Percentiles rank a stretch among this genome's conserved stretches.
These are phyloP conservation scores for Deroptyus accipitrinus DNA, from an alignment of 2,113 vertebrate species.

Conservation along the genomic window DNA sequence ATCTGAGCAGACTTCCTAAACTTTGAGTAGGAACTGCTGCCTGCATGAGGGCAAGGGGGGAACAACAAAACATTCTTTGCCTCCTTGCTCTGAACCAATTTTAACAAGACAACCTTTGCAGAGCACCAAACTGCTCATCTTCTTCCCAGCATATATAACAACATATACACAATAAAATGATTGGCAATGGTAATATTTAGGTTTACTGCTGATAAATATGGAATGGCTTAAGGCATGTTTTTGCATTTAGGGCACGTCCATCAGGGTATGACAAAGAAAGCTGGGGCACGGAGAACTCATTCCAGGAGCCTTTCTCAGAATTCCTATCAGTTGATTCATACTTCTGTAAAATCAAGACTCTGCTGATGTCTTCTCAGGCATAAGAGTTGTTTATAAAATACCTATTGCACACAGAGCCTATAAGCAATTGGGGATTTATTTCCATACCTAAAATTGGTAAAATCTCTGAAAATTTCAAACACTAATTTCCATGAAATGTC, in stretches of 20 bases:
- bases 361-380: not conserved
- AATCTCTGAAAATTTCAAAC: not conserved
- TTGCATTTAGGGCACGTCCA: not conserved
- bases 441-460: not conserved
- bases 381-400: not conserved
- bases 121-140: not conserved
- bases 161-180: rapidly evolving
- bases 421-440: constrained; percentile 17
- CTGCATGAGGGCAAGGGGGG: rapidly evolving
- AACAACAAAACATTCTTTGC: rapidly evolving
- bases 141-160: not conserved
- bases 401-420: not conserved
- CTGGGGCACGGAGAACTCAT: not conserved
- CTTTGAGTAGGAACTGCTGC: not conserved
- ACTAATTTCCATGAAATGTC: not conserved
- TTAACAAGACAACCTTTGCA: not conserved
- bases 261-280: not conserved
- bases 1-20: not conserved
- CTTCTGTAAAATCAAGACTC: not conserved
- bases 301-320: not conserved
- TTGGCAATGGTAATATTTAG: not conserved
- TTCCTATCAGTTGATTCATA: not conserved
- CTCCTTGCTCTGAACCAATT: not conserved
- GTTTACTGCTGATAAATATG: not conserved
- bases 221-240: not conserved